phyloP scores from a whole-genome alignment of 30 jellyfish, hydroid and myxozoan species.

The Morbakka virulenta region DNA sequence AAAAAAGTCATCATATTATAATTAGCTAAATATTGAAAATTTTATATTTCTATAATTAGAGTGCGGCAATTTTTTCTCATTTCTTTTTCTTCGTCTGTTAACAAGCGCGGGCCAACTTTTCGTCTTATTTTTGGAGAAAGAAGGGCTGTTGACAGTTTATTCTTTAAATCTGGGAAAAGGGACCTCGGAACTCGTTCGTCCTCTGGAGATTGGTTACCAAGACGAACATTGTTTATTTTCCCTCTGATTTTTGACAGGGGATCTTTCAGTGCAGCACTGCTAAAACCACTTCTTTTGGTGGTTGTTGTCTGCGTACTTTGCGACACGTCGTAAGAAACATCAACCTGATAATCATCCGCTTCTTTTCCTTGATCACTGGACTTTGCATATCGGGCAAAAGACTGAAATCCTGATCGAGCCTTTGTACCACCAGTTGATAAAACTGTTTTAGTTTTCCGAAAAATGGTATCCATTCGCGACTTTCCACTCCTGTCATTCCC shows the following conservation, averaged over 20 bases:
- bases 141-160: constrained; percentile 16
- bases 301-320: not conserved
- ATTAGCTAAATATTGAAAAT: not conserved
- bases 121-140: constrained; percentile 35
- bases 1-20: too few species aligned
- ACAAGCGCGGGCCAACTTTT: not conserved
- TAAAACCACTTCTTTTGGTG: not conserved
- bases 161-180: constrained; percentile 42
- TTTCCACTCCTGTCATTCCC: constrained; percentile 19
- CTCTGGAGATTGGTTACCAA: constrained; percentile 4
- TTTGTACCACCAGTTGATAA: constrained; percentile 32
- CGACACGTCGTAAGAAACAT: not conserved
- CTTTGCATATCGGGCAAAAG: not conserved
- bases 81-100: constrained; percentile 59
- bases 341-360: not conserved
- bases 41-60: constrained; percentile 43
- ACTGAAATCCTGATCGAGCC: constrained; percentile 18
- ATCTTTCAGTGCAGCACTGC: constrained; percentile 45
- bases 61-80: constrained; percentile 75
- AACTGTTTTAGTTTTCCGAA: constrained; percentile 38
- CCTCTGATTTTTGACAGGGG: constrained; percentile 56
- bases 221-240: constrained; percentile 29
- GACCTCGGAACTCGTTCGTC: constrained; percentile 17
- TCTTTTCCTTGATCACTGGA: not conserved
- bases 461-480: constrained; percentile 30